A percentile compares a stretch with the other conserved stretches of the same genome.
Evolutionary conservation across 1,140 invertebrate genomes (phyloP).

Genomic region (Drosophila elegans): DNA sequence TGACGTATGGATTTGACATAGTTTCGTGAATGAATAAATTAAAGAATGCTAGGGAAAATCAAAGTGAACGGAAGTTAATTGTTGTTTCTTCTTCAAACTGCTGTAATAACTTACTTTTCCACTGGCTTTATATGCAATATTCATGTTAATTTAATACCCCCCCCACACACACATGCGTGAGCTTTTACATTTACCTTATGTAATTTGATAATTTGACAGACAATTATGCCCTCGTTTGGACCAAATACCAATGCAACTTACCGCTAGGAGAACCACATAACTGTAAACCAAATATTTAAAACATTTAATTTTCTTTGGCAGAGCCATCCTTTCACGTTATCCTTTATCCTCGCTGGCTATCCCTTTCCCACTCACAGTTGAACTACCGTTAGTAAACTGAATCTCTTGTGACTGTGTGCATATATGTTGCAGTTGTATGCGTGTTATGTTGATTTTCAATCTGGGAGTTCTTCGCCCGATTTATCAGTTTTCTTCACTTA

Average conservation of each 20-base stretch:
- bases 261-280: constrained; percentile 84
- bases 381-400: constrained; percentile 30
- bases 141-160: neutral
- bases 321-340: constrained; percentile 62
- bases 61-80: neutral
- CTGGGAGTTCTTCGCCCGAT: constrained; percentile 24
- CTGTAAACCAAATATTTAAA: constrained; percentile 85
- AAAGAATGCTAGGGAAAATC: neutral
- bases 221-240: constrained; percentile 28
- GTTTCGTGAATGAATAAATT: constrained; percentile 7
- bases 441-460: constrained; percentile 14
- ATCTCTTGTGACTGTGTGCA: constrained; percentile 20
- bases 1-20: constrained; percentile 32
- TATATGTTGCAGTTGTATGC: constrained; percentile 27
- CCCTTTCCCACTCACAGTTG: constrained; percentile 22
- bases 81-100: too few species aligned
- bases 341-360: constrained; percentile 10
- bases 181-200: constrained; percentile 47
- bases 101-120: neutral
- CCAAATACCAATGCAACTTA: constrained; percentile 54
- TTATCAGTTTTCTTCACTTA: constrained; percentile 29
- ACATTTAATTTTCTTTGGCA: constrained; percentile 84
- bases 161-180: constrained; percentile 13
- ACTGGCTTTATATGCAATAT: neutral
- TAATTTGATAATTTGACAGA: constrained; percentile 38